Percentiles rank a stretch among this genome's conserved stretches.
These are phyloP conservation scores for Digitonthophagus gazella DNA, from an alignment of 2,888 invertebrate species.

Conservation along the genomic window DNA sequence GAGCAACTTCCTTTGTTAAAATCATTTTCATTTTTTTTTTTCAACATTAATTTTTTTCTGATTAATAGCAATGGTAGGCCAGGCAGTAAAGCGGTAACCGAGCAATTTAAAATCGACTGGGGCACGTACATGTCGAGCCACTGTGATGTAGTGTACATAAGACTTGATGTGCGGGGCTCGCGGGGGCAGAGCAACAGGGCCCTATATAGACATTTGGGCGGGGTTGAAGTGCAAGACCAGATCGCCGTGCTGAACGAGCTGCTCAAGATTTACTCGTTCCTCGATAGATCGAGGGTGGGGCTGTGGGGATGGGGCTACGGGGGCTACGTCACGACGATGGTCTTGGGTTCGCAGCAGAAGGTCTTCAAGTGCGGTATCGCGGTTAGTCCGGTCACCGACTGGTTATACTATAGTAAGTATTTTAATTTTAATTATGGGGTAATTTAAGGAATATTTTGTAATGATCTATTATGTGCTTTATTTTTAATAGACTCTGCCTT, in stretches of 20 bases:
- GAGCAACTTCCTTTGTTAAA: not conserved
- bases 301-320: constrained; percentile 98
- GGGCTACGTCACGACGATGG: constrained; percentile 91
- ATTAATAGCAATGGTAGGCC: constrained; percentile 83
- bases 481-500: constrained; percentile 80
- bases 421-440: not conserved
- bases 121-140: constrained; percentile 90
- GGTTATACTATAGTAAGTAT: constrained; percentile 89
- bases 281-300: constrained; percentile 84
- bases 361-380: constrained; percentile 91
- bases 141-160: constrained; percentile 86
- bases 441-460: not conserved
- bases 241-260: constrained; percentile 82
- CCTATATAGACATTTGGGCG: constrained; percentile 80
- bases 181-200: constrained; percentile 75
- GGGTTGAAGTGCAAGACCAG: constrained; percentile 70
- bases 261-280: constrained; percentile 75
- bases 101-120: constrained; percentile 85
- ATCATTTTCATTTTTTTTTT: not conserved
- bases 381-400: constrained; percentile 93
- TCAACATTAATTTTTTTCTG: not conserved
- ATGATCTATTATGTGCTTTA: not conserved
- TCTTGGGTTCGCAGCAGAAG: constrained; percentile 77
- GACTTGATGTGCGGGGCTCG: constrained; percentile 87
- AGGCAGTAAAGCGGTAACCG: constrained; percentile 86